Evolutionary conservation across 2,888 invertebrate species (phyloP).

Genomic region (Andrena dorsata): DNA sequence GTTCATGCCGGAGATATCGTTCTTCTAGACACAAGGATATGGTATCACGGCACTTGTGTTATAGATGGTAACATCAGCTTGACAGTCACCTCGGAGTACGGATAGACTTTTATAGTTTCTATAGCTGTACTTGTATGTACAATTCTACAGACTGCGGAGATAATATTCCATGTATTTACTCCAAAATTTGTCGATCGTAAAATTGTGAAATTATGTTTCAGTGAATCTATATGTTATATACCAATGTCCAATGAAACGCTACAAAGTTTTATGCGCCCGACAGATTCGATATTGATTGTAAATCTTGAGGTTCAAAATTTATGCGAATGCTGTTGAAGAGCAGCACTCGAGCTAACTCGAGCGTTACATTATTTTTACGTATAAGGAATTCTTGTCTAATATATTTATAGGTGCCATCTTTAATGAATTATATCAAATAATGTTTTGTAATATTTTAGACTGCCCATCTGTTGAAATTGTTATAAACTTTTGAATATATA

Average conservation of each 20-base stretch:
- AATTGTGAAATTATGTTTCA: background rate
- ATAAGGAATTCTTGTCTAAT: constrained; percentile 28
- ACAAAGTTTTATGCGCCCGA: constrained; percentile 9
- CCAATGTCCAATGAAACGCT: no score
- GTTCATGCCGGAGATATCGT: constrained; percentile 96
- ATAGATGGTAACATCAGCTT: constrained; percentile 93
- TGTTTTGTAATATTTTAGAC: constrained; percentile 31
- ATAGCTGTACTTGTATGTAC: constrained; percentile 27
- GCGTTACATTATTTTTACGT: constrained; percentile 18
- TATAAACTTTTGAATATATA: constrained; percentile 28
- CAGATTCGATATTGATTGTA: constrained; percentile 13
- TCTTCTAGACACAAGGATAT: constrained; percentile 94
- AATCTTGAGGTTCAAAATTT: background rate
- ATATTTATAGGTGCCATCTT: constrained; percentile 31
- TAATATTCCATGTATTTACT: constrained; percentile 34
- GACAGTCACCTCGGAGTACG: constrained; percentile 96
- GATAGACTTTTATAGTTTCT: constrained; percentile 85
- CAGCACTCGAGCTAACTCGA: constrained; percentile 44
- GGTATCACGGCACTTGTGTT: constrained; percentile 96
- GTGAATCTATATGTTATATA: no score
- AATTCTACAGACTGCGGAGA: constrained; percentile 39
- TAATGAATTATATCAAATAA: constrained; percentile 19
- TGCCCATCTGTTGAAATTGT: constrained; percentile 25
- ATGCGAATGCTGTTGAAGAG: constrained; percentile 40
- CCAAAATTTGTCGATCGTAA: background rate